These are phyloP conservation scores for Cryptosula pallasiana DNA, from an alignment of 2,888 invertebrate genomes.

Conservation along the genomic window DNA sequence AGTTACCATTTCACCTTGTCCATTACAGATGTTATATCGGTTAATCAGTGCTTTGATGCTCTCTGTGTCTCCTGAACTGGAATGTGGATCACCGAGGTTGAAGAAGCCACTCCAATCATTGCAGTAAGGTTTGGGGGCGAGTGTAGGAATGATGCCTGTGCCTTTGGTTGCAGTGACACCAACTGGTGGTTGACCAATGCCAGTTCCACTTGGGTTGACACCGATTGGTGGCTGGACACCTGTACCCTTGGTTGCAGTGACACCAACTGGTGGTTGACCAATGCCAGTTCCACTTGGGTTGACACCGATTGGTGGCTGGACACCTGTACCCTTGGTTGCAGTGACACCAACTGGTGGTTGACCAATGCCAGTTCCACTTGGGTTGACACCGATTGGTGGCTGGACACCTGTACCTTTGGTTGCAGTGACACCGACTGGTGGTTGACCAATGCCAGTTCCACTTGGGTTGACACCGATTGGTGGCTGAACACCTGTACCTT, in stretches of 20 bases:
- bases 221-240: background rate
- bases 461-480: no score
- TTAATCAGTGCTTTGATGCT: background rate
- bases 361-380: no score
- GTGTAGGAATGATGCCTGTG: background rate
- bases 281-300: no score
- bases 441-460: no score
- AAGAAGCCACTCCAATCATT: background rate
- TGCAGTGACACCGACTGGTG: no score
- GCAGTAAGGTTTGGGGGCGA: background rate
- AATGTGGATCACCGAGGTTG: slow-evolving; percentile 4
- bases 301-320: no score
- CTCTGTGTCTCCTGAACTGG: background rate
- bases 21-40: background rate
- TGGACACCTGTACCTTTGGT: no score
- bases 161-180: background rate
- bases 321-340: no score
- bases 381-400: no score
- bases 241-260: background rate
- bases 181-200: background rate
- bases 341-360: no score
- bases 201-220: background rate
- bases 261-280: no score
- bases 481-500: no score
- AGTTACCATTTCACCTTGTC: slow-evolving; percentile 1